phyloP scores from a whole-genome alignment of 2,113 vertebrate genomes.

The Cyanoderma ruficeps region DNA sequence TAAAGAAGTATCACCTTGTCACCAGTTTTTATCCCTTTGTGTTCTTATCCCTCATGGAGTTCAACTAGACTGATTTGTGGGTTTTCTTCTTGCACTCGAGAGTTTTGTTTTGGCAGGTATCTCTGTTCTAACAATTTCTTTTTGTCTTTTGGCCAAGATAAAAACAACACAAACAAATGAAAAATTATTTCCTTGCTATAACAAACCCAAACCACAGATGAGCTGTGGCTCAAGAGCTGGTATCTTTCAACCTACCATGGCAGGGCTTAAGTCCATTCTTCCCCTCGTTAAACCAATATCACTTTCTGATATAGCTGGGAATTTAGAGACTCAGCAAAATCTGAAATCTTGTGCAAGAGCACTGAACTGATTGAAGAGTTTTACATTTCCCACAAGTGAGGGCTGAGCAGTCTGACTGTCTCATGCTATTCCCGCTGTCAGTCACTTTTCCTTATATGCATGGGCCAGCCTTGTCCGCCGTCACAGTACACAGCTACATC shows the following conservation, averaged over 20 bases:
- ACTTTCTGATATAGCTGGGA: neutral
- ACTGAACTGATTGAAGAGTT: neutral
- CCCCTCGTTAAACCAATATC: neutral
- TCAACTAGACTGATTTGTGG: neutral
- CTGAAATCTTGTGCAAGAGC: neutral
- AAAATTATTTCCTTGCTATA: neutral
- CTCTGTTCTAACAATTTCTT: conserved; percentile 26
- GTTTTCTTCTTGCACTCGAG: neutral
- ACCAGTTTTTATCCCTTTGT: neutral
- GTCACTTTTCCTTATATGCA: neutral
- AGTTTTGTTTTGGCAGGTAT: conserved; percentile 7
- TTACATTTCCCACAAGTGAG: fast-evolving
- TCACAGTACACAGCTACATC: neutral
- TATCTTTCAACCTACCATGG: neutral
- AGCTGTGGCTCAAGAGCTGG: neutral
- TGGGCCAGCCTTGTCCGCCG: neutral
- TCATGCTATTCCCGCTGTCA: neutral
- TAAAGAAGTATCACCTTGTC: neutral
- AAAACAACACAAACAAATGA: conserved; percentile 8
- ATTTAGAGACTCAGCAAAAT: neutral
- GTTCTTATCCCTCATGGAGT: neutral
- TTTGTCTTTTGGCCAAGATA: neutral
- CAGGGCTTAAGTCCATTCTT: neutral
- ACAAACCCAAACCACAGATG: neutral
- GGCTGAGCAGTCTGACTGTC: neutral